phyloP scores from a whole-genome alignment of 1,140 invertebrate genomes.

The Rhizoglyphus robini region DNA sequence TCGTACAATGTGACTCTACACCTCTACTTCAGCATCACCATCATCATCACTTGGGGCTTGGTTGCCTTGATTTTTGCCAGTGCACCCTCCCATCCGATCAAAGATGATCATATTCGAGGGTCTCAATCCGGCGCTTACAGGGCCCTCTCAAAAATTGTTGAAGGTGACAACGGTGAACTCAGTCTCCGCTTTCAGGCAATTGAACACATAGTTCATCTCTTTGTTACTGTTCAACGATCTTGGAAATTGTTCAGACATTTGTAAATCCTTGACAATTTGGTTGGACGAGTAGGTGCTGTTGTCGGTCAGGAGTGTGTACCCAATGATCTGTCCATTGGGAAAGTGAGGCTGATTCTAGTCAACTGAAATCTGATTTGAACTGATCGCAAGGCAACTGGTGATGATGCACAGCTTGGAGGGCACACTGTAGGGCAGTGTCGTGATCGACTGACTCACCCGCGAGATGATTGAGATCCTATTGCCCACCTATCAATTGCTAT shows the following conservation, averaged over 20 bases:
- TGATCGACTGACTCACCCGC: conserved; percentile 59
- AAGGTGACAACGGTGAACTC: conserved; percentile 63
- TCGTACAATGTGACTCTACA: too few relatives aligned
- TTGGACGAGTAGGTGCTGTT: conserved; percentile 33
- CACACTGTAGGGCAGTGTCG: conserved; percentile 43
- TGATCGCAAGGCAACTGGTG: conserved; percentile 53
- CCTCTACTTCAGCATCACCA: too few relatives aligned
- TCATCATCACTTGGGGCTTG: too few relatives aligned
- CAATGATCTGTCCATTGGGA: conserved; percentile 69
- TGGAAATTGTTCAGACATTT: not conserved
- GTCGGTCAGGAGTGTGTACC: conserved; percentile 57
- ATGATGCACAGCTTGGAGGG: conserved; percentile 41
- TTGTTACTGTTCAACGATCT: not conserved
- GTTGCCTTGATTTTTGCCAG: too few relatives aligned
- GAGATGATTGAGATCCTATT: conserved; percentile 60
- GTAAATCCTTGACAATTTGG: conserved; percentile 8
- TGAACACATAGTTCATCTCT: conserved; percentile 53
- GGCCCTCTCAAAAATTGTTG: conserved; percentile 64
- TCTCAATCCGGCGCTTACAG: conserved; percentile 48
- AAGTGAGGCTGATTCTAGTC: conserved; percentile 73
- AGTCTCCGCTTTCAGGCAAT: conserved; percentile 54
- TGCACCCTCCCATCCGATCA: too few relatives aligned
- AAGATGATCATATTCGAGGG: conserved; percentile 61
- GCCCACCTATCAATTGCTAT: too few relatives aligned
- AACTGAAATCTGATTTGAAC: conserved; percentile 64